Evolutionary conservation across 1,140 invertebrate genomes (phyloP), one percentile per base, ranked within the genome.

Genomic region (Hypsibius dujardini): DNA sequence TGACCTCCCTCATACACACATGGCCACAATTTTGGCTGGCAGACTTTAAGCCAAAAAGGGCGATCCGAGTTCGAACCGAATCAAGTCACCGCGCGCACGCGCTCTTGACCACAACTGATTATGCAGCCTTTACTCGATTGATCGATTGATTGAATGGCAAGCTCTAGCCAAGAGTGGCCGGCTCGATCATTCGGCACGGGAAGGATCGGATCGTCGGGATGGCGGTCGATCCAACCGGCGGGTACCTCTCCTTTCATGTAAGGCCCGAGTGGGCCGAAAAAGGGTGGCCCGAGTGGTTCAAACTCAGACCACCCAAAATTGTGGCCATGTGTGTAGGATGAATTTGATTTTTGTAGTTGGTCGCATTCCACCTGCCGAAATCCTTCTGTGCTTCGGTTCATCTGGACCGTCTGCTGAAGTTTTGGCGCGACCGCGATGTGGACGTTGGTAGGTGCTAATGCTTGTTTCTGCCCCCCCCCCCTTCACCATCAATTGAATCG

Each of bases 161-260:
- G 28, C 28, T 28, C 28, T 28, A 28, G 28, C 28, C 28, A 28
- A 75, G 74, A 2, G 75, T 77, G 72, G 71, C 77, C 46, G 80
- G 79, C 1, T 78, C 77, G 45, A 75, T 80, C 2, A 77, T 72
- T 69, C 60, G 71, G 69, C 75, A 77, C 71, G 76, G 70, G 50
- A 77, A 78, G 70, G 76, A 76, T 50, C 73, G 73, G 70, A n/a
- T 69, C n/a, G 42, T 45, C 3, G 45, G 3, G 72, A 75, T 84
- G 75, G 72, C 72, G 72, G 74, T 79, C 14, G 80, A 83, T 74
- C 47, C 79, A 2, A 84, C 84, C 67, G 83, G 86, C 73, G 83
- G 82, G 74, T 76, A 93, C 28, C 75, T 97, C 0, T 85, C 84
- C 3, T 92, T 90, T 80, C 87, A 92, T 79, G 82, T 81, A 74